Evolutionary conservation across 2,797 vertebrate genomes (phyloP), one percentile per base, ranked within the genome.

Genomic region (Neostethus bicornis): DNA sequence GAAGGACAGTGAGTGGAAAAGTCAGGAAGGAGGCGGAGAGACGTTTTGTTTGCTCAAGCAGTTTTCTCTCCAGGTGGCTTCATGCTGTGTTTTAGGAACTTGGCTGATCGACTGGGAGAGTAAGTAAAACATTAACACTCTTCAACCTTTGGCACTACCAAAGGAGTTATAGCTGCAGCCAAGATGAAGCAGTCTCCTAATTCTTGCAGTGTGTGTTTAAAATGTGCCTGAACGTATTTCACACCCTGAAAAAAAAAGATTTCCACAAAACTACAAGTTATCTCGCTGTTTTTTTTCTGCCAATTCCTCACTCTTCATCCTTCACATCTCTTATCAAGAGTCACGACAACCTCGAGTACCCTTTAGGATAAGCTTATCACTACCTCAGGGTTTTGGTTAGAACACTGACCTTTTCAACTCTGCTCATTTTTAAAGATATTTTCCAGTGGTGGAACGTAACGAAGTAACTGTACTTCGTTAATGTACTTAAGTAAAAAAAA

Each of bases 121-220:
- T 57, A 69, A 79, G 80, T 78, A 61, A 81, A 80, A 81, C 73
- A 80, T 85, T 67, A 85, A 80, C 77, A 75, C 69, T 77, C 57
- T 51, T 65, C 77, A 83, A 67, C 74, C 85, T 83, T 79, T 81
- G 75, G 61, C 73, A 46, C 43, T 66, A 62, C 68, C 72, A 84
- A 55, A 68, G 42, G 38, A 71, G 55, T 51, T 59, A 20, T 51
- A 51, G 59, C 73, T 62, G 58, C 55, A 79, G 26, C 53, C 43
- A 32, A 77, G 55, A 66, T 46, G 38, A 12, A 43, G 56, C 50
- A 13, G 55, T 46, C 28, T 57, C 56, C 44, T 13, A 39, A 35
- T 55, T 47, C 14, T 53, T 16, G 34, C 34, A 17, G 39, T 16
- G 19, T 20, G 47, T 44, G 23, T 44, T 50, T 43, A 39, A 32